Evolutionary conservation across 2,113 vertebrate species (phyloP).

Genomic region (Felis catus): DNA sequence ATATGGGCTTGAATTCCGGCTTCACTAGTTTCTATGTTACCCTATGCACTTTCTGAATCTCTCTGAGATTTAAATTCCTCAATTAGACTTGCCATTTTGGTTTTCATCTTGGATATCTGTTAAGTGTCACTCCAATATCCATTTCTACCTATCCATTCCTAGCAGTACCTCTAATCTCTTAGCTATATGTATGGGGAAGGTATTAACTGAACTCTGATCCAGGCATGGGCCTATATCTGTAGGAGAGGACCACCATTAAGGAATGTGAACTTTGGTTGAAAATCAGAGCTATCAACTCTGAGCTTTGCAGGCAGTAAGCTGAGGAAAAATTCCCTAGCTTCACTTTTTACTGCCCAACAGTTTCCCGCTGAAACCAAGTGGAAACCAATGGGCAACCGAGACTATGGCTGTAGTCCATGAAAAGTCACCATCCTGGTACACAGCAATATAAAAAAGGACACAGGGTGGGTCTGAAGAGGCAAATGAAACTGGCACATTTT

Average conservation of each 20-base stretch:
- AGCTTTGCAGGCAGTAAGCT: background rate
- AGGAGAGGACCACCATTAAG: background rate
- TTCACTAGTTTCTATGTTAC: background rate
- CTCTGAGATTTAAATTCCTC: background rate
- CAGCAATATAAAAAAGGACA: background rate
- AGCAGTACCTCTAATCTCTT: background rate
- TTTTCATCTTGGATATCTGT: background rate
- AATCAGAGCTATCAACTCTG: background rate
- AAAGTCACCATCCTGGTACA: background rate
- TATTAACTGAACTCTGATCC: background rate
- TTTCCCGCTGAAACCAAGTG: background rate
- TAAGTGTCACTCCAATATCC: background rate
- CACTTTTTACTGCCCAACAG: background rate
- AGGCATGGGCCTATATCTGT: background rate
- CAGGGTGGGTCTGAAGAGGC: background rate
- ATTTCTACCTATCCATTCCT: background rate
- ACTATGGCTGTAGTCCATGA: background rate
- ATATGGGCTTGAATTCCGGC: background rate
- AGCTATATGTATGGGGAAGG: background rate
- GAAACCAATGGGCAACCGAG: background rate
- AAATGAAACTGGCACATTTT: background rate
- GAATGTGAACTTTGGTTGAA: background rate
- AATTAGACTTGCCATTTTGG: background rate
- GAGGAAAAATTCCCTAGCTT: background rate
- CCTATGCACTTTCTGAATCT: background rate